A percentile compares a stretch with the other conserved stretches of the same genome.
Evolutionary conservation across 2,888 invertebrate species (phyloP).

Genomic region (Stenichneumon culpator): DNA sequence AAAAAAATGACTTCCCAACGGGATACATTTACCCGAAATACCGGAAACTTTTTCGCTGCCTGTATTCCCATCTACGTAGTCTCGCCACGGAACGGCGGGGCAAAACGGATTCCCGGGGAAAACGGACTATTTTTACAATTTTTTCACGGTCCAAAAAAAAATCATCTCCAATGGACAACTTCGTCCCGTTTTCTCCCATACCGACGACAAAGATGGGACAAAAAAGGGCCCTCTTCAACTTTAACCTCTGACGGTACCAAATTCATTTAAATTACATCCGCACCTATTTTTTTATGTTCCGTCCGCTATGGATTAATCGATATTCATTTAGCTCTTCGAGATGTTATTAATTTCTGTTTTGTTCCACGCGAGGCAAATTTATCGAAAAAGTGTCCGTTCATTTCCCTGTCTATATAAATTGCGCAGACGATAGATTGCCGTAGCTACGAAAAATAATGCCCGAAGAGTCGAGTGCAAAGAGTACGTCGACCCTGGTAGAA

Average conservation of each 20-base stretch:
- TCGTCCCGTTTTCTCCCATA: too few species aligned
- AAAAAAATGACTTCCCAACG: slow-evolving; percentile 13
- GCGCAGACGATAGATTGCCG: neutral
- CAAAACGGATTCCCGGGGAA: neutral
- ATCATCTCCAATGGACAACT: too few species aligned
- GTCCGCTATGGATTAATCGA: neutral
- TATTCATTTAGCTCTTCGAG: neutral
- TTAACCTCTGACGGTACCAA: neutral
- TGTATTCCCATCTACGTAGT: neutral
- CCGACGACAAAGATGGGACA: neutral
- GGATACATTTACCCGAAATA: slow-evolving; percentile 22
- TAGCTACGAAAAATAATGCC: neutral
- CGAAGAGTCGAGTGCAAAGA: slow-evolving; percentile 17
- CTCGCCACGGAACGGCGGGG: neutral
- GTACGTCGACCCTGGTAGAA: slow-evolving; percentile 51
- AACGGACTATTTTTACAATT: neutral
- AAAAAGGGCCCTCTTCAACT: neutral
- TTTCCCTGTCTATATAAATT: neutral
- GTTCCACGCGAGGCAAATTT: neutral
- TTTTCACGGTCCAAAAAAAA: neutral
- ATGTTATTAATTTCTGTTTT: neutral
- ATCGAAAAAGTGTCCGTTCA: neutral
- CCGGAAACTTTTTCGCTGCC: slow-evolving; percentile 1
- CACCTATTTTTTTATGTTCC: neutral
- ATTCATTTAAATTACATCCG: neutral